Base-by-base conservation (phyloP, 2,888 invertebrate genomes). In the Dynastes tityus region DNA sequence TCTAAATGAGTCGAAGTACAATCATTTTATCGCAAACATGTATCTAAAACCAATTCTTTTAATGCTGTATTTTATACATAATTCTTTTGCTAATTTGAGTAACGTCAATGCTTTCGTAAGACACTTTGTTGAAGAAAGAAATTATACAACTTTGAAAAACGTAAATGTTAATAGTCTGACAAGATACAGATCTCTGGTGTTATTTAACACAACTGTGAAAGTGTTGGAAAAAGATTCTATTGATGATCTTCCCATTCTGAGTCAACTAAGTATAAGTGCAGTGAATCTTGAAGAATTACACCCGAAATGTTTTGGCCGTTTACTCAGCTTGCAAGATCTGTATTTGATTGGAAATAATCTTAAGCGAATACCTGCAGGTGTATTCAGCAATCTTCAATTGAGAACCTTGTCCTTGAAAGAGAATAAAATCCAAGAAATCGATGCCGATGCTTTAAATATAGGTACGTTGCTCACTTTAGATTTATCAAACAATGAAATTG, bases 301-400 rank as follows among this genome's bases (percentile, higher is more conserved):
- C 37, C 71, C 64, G 4, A 49, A 51, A 40, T 71, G 77, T 64
- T 77, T 77, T 29, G n/a, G 40, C 13, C 16, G 29, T 37, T 22
- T 77, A 11, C 77, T 71, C 37, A 45, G 51, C 0, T 53, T 77
- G 32, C 16, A 32, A 73, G 11, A 51, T 5, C 29, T 77, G 1
- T 29, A 51, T 37, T 49, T 77, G 13, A 4, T 6, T 8, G 49
- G 49, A 45, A 77, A 77, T 45, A 8, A 16, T 13, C 13, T 77
- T 16, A 29, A 58, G 2, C 2, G 16, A n/a, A 58, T 77, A 13
- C 13, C 16, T 1, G 8, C 2, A 5, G 45, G 55, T 2, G 61
- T 77, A 1, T 77, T 77, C 51, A 58, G 61, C 40, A 40, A 55
- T 29, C 45, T 77, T 0, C 67, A 40, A 51, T 4, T 76, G 8